Evolutionary conservation across 30 jellyfish, hydroid and myxozoan genomes (phyloP).

Genomic region (Hydractinia symbiolongicarpus): DNA sequence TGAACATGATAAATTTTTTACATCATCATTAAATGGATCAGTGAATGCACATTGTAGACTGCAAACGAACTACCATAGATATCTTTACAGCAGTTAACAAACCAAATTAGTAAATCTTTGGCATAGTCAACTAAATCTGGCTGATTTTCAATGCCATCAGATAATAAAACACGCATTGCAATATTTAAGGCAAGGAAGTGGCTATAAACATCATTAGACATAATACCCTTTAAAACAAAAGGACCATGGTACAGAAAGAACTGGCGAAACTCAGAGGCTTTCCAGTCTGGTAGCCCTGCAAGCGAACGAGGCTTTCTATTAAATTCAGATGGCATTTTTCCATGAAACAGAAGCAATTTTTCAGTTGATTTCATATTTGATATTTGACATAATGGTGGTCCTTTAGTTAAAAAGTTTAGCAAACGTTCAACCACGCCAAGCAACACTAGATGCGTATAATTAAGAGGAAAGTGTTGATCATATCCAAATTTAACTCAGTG

Average conservation of each 20-base stretch:
- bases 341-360: conserved; percentile 15
- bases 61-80: conserved; percentile 29
- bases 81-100: conserved; percentile 27
- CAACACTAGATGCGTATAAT: conserved; percentile 28
- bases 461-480: too few relatives aligned
- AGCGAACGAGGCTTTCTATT: conserved; percentile 50
- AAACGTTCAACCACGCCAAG: conserved; percentile 36
- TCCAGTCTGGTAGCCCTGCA: conserved; percentile 34
- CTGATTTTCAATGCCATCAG: conserved; percentile 12
- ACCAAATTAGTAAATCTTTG: conserved; percentile 4
- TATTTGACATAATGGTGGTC: conserved; percentile 33
- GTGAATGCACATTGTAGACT: conserved; percentile 41
- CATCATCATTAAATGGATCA: conserved; percentile 33
- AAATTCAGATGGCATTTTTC: conserved; percentile 36
- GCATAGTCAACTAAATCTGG: conserved; percentile 20
- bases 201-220: conserved; percentile 9
- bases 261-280: conserved; percentile 54
- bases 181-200: conserved; percentile 34
- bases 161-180: conserved; percentile 32
- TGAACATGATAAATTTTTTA: conserved; percentile 18
- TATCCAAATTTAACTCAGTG: conserved; percentile 14
- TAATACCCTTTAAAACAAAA: conserved; percentile 35
- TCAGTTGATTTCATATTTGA: conserved; percentile 24
- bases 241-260: conserved; percentile 48
- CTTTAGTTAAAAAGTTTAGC: not conserved